Conservation (phyloP, 1,140 invertebrate genomes). For the Dendrolimus kikuchii region DNA sequence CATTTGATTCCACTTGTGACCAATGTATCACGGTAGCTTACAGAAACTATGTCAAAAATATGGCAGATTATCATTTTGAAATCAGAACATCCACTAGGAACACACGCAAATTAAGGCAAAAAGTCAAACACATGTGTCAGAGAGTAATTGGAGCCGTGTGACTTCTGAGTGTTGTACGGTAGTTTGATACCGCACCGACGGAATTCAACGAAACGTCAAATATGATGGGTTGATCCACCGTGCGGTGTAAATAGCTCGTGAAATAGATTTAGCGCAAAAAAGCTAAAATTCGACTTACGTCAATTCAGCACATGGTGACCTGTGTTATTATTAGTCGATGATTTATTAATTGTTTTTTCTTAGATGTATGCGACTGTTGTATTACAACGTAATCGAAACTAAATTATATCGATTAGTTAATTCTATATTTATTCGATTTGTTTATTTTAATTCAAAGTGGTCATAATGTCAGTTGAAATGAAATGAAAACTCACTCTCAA, state of each 20-base stretch:
- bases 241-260: slow-evolving; percentile 28
- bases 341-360: too few species aligned
- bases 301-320: too few species aligned
- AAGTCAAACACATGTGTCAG: slow-evolving; percentile 26
- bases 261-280: slow-evolving; percentile 19
- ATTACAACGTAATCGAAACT: too few species aligned
- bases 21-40: slow-evolving; percentile 24
- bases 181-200: slow-evolving; percentile 20
- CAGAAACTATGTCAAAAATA: slow-evolving; percentile 18
- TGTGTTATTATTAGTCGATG: too few species aligned
- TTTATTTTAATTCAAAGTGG: too few species aligned
- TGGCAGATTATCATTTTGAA: slow-evolving; percentile 7
- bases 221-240: slow-evolving; percentile 17
- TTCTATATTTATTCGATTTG: too few species aligned
- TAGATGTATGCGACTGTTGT: too few species aligned
- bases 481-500: too few species aligned
- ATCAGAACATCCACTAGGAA: slow-evolving; percentile 18
- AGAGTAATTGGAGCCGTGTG: slow-evolving; percentile 24
- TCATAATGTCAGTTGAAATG: too few species aligned
- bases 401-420: too few species aligned
- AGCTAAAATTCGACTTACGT: too few species aligned
- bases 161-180: slow-evolving; percentile 23
- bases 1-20: slow-evolving; percentile 14
- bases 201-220: slow-evolving; percentile 31
- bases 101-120: slow-evolving; percentile 28